Conservation (phyloP, 92 coral and sea anemone species). For the Porites cylindrica region DNA sequence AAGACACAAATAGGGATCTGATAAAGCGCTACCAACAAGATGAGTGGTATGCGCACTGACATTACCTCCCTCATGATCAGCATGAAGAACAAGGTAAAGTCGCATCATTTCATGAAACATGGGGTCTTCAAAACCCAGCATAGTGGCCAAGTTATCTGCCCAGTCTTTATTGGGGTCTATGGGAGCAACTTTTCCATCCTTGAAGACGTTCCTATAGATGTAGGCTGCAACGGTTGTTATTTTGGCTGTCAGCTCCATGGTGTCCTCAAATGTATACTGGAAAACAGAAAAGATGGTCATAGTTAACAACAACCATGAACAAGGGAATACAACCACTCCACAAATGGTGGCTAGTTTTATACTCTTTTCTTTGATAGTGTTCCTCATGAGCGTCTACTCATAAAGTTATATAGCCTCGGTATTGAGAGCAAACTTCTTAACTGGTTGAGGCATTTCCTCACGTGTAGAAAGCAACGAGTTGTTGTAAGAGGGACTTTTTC, state of each 20-base stretch:
- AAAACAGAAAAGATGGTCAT: neutral
- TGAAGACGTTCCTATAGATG: slow-evolving; percentile 93
- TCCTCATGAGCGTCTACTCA: no score
- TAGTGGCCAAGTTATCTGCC: slow-evolving; percentile 91
- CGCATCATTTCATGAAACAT: slow-evolving; percentile 95
- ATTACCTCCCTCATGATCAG: slow-evolving; percentile 98
- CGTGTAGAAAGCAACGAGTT: no score
- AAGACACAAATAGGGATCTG: slow-evolving; percentile 97
- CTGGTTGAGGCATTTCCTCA: no score
- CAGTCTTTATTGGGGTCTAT: slow-evolving; percentile 95
- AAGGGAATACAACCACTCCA: neutral
- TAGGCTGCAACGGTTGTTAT: slow-evolving; percentile 96
- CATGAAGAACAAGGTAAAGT: slow-evolving; percentile 89
- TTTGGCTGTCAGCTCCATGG: slow-evolving; percentile 98
- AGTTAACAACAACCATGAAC: neutral
- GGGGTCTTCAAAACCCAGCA: slow-evolving; percentile 96
- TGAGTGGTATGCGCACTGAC: slow-evolving; percentile 97
- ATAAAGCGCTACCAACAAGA: slow-evolving; percentile 94
- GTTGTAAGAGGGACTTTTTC: no score
- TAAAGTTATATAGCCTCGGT: no score
- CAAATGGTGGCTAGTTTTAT: neutral
- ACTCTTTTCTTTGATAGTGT: no score
- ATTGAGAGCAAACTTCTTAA: no score
- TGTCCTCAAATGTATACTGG: slow-evolving; percentile 91
- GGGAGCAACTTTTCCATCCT: slow-evolving; percentile 98